These are phyloP conservation scores for Morus bassanus DNA, from an alignment of 2,797 vertebrate genomes.

Conservation along the genomic window DNA sequence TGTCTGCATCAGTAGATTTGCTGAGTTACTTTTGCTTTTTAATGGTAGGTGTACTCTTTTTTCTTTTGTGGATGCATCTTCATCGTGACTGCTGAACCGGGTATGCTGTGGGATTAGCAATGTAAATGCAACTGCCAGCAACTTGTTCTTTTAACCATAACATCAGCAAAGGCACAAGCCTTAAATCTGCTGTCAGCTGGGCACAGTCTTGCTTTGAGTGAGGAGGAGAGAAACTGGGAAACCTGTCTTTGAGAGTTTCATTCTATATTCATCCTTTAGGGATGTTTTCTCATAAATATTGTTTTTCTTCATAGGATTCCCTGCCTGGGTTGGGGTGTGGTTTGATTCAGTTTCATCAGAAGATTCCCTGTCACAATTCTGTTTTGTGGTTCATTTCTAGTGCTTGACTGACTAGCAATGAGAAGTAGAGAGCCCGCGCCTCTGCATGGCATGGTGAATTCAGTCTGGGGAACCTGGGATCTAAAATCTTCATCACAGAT, in stretches of 20 bases:
- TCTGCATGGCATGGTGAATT: not conserved
- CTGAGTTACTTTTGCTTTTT: not conserved
- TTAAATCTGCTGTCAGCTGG: not conserved
- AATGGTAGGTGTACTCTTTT: not conserved
- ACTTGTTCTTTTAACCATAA: not conserved
- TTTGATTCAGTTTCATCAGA: not conserved
- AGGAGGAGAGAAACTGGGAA: not conserved
- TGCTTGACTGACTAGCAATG: not conserved
- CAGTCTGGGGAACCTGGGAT: not conserved
- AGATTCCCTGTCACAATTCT: not conserved
- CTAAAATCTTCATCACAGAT: not conserved
- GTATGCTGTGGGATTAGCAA: not conserved
- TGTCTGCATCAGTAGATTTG: not conserved
- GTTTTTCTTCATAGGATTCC: not conserved
- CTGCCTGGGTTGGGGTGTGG: not conserved
- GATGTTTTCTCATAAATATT: not conserved
- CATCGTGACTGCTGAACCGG: not conserved
- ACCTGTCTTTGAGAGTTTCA: not conserved
- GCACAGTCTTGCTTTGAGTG: not conserved
- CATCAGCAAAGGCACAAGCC: not conserved
- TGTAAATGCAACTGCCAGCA: not conserved
- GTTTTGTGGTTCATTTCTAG: not conserved
- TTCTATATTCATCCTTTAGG: not conserved
- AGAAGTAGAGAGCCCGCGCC: not conserved
- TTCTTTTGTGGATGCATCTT: not conserved